Evolutionary conservation across 1,140 invertebrate genomes (phyloP).

Genomic region (Neotoxoptera formosana): DNA sequence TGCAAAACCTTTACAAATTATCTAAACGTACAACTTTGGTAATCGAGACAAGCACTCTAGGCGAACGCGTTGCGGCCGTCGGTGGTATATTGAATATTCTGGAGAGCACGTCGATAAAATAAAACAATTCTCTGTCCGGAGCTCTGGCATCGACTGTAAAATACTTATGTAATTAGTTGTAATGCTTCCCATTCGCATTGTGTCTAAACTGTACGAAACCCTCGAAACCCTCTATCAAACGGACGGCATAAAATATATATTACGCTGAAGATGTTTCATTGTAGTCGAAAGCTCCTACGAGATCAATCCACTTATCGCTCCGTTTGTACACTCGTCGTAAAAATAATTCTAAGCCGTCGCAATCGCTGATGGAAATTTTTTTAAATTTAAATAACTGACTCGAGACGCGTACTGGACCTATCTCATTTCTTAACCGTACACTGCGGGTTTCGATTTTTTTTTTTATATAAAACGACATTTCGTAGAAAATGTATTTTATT

Average conservation of each 20-base stretch:
- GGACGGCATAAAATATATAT: neutral
- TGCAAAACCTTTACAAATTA: slow-evolving; percentile 28
- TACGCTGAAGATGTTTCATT: too few species aligned
- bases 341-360: neutral
- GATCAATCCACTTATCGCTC: neutral
- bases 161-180: slow-evolving; percentile 45
- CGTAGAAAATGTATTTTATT: too few species aligned
- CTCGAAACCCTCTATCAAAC: neutral
- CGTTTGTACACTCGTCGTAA: neutral
- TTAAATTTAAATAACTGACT: neutral
- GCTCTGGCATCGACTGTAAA: neutral
- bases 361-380: neutral
- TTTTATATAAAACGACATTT: too few species aligned
- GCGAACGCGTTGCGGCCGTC: neutral
- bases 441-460: neutral
- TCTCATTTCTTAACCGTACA: too few species aligned
- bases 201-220: neutral
- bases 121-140: slow-evolving; percentile 5
- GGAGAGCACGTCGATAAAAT: neutral
- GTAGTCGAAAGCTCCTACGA: neutral
- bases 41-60: slow-evolving; percentile 4
- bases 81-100: neutral
- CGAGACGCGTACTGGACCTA: too few species aligned
- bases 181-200: neutral
- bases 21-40: slow-evolving; percentile 17